Conservation (phyloP, 37 sponge, comb jelly and placozoan genomes). For the Halichondria panicea region DNA sequence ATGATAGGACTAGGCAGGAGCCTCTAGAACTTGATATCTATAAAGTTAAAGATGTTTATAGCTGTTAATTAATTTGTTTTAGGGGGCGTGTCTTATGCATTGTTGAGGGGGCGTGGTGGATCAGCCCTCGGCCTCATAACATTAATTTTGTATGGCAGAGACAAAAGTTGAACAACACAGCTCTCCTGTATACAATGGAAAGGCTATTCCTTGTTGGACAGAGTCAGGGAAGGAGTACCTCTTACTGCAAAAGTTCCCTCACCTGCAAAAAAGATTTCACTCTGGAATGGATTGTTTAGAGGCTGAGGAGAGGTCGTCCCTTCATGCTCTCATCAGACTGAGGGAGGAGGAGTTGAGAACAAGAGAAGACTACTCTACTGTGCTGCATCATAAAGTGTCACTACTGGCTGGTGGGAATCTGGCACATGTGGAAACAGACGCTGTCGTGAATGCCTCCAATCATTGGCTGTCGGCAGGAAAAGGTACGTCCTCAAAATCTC, state of each 20-base stretch:
- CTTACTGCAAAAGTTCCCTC: slow-evolving; percentile 36
- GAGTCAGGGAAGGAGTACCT: slow-evolving; percentile 29
- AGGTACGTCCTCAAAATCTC: slow-evolving; percentile 43
- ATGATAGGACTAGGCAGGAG: too few relatives aligned
- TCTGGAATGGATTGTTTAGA: slow-evolving; percentile 22
- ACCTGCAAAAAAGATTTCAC: slow-evolving; percentile 30
- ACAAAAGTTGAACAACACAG: too few relatives aligned
- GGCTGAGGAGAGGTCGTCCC: slow-evolving; percentile 8
- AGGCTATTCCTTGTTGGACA: slow-evolving; percentile 32
- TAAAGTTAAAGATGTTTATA: too few relatives aligned
- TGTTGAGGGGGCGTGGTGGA: too few relatives aligned
- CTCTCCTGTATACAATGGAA: slow-evolving; percentile 1
- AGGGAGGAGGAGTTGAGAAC: not conserved
- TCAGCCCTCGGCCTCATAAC: too few relatives aligned
- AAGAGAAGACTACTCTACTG: not conserved
- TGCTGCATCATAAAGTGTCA: slow-evolving; percentile 20
- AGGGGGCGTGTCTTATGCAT: too few relatives aligned
- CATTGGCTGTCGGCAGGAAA: slow-evolving; percentile 55
- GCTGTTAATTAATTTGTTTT: too few relatives aligned
- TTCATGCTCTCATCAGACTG: not conserved
- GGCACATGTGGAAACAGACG: slow-evolving; percentile 46
- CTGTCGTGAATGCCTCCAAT: slow-evolving; percentile 62
- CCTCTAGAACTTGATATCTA: too few relatives aligned
- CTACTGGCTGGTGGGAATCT: slow-evolving; percentile 50
- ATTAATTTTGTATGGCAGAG: too few relatives aligned